Evolutionary conservation across 2,113 vertebrate genomes (phyloP).

Genomic region (Sula dactylatra): DNA sequence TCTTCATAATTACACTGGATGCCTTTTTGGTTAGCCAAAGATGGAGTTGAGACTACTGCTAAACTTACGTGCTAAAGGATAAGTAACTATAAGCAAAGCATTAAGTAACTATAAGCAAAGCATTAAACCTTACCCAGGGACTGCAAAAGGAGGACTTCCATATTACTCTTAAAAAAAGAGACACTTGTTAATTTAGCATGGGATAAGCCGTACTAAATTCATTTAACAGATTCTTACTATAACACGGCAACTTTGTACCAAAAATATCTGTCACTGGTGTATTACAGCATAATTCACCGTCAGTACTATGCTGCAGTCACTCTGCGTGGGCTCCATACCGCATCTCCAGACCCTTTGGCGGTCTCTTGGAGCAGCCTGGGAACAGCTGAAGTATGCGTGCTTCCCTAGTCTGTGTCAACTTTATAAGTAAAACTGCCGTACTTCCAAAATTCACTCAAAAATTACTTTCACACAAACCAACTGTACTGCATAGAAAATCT

Average conservation of each 20-base stretch:
- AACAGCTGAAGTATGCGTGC: accelerated
- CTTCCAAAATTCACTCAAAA: neutral
- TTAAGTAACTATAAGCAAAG: neutral
- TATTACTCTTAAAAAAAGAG: neutral
- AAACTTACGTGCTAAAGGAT: neutral
- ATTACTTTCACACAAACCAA: neutral
- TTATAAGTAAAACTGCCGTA: neutral
- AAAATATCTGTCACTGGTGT: neutral
- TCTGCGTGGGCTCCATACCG: neutral
- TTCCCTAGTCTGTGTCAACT: neutral
- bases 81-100: neutral
- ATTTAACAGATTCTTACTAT: neutral
- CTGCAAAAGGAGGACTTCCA: neutral
- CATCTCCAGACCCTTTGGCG: neutral
- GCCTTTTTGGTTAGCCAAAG: neutral
- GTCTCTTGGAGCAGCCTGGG: neutral
- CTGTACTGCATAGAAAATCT: neutral
- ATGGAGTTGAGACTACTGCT: neutral
- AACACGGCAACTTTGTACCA: neutral
- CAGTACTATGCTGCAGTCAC: accelerated
- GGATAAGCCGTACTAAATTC: neutral
- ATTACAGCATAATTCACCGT: neutral
- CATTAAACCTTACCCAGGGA: neutral
- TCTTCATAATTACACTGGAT: neutral
- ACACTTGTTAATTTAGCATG: neutral